Evolutionary conservation across 2,113 vertebrate species (phyloP), one percentile per base, ranked within the genome.

Genomic region (Lates calcarifer): DNA sequence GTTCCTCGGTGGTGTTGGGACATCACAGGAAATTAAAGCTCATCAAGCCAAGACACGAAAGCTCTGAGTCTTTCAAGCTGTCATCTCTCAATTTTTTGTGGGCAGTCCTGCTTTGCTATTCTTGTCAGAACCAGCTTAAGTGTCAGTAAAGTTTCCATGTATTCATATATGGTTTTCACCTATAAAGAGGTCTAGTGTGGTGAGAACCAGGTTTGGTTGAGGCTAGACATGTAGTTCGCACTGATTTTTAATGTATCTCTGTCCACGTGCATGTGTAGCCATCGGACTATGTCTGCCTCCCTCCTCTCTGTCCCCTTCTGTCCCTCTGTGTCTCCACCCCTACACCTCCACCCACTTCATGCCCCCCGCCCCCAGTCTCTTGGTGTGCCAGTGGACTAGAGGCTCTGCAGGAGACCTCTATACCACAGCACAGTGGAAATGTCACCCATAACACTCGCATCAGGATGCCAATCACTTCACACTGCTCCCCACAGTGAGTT

Each of bases 401-500:
- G 69, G 53, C 78, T 69, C 88, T 6, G 73, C 86, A 73, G 86
- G 90, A 81, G 62, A 72, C 68, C 78, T 85, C 84, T 79, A 71
- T 73, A 74, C 71, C 82, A n/a, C 85, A 56, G 69, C 77, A 79
- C 81, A 63, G 79, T 79, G 90, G 75, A 93, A 92, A 91, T 91
- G 88, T 93, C 91, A 91, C 87, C 86, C 80, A 90, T 83, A 91
- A 92, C 90, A 89, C 84, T 90, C 87, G 43, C 77, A 70, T 78
- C 87, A 82, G 90, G 88, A 81, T 43, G 87, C 83, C 91, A 89
- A 90, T 90, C 89, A 87, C 81, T 89, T 77, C 84, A 68, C 74
- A 69, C 58, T 73, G 66, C 77, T 64, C 70, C 79, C 84, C 74
- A 66, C 68, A 2, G 78, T 13, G 82, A 33, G 69, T 51, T 53